Evolutionary conservation across 2,888 invertebrate genomes (phyloP), one percentile per base, ranked within the genome.

Genomic region (Epinotia brunnichana): DNA sequence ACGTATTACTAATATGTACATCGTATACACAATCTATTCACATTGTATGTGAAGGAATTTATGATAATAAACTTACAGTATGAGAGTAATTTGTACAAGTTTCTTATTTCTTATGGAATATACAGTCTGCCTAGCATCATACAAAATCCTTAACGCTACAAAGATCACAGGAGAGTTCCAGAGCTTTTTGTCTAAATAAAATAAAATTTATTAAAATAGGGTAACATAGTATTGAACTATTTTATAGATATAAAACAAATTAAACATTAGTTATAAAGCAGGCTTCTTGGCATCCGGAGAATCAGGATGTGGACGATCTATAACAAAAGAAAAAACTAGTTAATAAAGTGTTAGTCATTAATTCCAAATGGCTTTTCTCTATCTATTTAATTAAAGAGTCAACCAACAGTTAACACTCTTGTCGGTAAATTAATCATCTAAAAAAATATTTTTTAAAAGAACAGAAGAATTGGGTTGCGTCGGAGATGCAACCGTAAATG

Each of bases 91-190:
- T 84, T 82, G 79, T 81, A 83, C 82, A 87, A 81, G 66, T 75
- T 60, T 15, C 53, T 71, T 67, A 69, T 44, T 13, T 41, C 62
- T 64, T 69, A 60, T 69, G 69, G 74, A 79, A 78, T 79, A 77
- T 80, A 81, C 78, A 82, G 76, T 75, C 73, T 80, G 76, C 76
- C 80, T 83, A 85, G 76, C 76, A 85, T 81, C 85, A 83, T 82
- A 85, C 81, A 85, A 83, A 85, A 84, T 80, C 79, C 84, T 86
- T 87, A 88, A 82, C 84, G 83, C 88, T 84, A 90, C 85, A 88
- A 86, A 91, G 90, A 92, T 93, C 93, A 93, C 93, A 93, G 93
- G 88, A 89, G 90, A 92, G 93, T 92, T 93, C 93, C 92, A 92
- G 90, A 92, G 91, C 90, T 88, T 87, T 85, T 83, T 79, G 72